A percentile compares a stretch with the other conserved stretches of the same genome.
These are phyloP conservation scores for Falco cherrug DNA, from an alignment of 2,797 vertebrate species.

Conservation along the genomic window DNA sequence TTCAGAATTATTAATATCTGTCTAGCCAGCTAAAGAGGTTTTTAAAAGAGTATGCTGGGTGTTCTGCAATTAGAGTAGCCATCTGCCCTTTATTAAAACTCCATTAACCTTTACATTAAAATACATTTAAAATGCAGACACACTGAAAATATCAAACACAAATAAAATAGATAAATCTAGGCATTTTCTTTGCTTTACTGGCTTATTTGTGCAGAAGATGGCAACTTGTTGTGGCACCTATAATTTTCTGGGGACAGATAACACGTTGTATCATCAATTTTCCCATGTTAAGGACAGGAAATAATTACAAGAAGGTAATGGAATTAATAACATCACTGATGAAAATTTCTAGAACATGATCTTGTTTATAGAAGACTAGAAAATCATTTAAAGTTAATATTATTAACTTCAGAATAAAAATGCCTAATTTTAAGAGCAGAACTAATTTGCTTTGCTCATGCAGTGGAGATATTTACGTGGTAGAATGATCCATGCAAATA, in stretches of 20 bases:
- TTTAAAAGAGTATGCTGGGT: conserved; percentile 76
- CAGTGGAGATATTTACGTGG: neutral
- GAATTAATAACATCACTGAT: neutral
- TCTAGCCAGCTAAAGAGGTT: conserved; percentile 79
- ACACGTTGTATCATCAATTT: neutral
- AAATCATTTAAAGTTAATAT: neutral
- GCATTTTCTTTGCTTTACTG: neutral
- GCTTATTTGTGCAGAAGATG: neutral
- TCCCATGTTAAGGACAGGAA: neutral
- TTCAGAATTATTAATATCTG: conserved; percentile 75
- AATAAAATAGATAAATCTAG: conserved; percentile 59
- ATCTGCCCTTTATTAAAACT: conserved; percentile 74
- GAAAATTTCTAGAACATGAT: neutral
- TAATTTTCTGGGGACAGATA: neutral
- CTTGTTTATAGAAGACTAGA: neutral
- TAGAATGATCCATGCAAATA: neutral
- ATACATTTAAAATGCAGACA: conserved; percentile 69
- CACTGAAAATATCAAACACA: conserved; percentile 68
- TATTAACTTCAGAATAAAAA: neutral
- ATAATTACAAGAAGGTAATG: neutral
- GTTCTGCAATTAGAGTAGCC: conserved; percentile 68
- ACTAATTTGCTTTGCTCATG: neutral
- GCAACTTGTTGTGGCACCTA: neutral
- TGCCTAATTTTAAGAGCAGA: neutral
- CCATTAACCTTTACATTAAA: conserved; percentile 78